These are phyloP conservation scores for Rhabdomys pumilio DNA, from an alignment of 2,797 vertebrate genomes.

Conservation along the genomic window DNA sequence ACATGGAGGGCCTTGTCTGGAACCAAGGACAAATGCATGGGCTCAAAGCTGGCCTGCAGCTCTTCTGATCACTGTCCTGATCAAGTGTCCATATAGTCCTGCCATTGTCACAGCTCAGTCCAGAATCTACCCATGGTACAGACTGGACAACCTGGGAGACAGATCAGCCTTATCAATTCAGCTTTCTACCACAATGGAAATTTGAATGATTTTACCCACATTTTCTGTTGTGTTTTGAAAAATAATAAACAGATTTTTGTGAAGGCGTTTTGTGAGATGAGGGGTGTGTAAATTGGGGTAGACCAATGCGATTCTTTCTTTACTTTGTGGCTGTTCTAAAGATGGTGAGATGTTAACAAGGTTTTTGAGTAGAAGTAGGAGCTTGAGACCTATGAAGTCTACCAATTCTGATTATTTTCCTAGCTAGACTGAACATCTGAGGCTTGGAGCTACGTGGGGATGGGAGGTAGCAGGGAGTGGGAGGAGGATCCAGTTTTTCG, in stretches of 20 bases:
- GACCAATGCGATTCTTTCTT: constrained; percentile 14
- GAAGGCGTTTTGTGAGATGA: constrained; percentile 72
- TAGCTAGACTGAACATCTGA: background rate
- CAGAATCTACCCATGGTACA: constrained; percentile 38
- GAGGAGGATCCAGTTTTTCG: constrained; percentile 41
- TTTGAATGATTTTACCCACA: constrained; percentile 36
- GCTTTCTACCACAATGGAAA: constrained; percentile 51
- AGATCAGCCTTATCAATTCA: constrained; percentile 14
- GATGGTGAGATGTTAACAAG: constrained; percentile 24
- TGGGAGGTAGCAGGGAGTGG: background rate
- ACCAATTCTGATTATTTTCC: background rate
- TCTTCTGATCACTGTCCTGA: constrained; percentile 87
- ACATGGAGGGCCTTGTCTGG: constrained; percentile 88
- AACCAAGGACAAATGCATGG: constrained; percentile 90
- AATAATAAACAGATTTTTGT: constrained; percentile 79
- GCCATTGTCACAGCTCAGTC: background rate
- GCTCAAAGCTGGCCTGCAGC: constrained; percentile 90
- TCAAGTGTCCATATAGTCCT: constrained; percentile 57
- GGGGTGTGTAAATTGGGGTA: background rate
- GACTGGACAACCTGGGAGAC: constrained; percentile 43
- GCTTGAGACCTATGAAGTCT: background rate
- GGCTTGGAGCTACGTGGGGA: background rate
- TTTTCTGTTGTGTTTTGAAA: constrained; percentile 69
- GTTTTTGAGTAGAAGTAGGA: background rate
- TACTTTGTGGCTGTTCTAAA: constrained; percentile 6